These are phyloP conservation scores for Pristionchus entomophagus DNA, from an alignment of 2,888 invertebrate genomes.

Conservation along the genomic window DNA sequence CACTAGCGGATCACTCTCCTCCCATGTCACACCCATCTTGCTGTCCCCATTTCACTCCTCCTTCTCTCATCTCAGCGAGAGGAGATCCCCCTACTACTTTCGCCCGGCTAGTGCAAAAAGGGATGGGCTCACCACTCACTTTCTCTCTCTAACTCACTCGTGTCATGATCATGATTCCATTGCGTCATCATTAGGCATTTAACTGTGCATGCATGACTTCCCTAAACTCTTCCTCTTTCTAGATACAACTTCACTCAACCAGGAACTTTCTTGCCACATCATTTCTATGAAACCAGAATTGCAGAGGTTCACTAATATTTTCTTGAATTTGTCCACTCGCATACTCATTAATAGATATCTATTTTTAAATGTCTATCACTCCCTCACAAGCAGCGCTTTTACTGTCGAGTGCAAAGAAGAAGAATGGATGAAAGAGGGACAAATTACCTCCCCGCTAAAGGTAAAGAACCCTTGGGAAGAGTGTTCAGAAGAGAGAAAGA, in stretches of 20 bases:
- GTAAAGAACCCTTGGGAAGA: neutral
- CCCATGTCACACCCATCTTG: neutral
- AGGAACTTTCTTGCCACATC: no score
- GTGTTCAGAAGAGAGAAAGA: neutral
- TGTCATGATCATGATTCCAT: neutral
- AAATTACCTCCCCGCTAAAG: neutral
- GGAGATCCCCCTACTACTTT: slow-evolving; percentile 24
- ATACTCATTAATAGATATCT: no score
- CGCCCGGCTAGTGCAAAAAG: slow-evolving; percentile 16
- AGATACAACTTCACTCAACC: no score
- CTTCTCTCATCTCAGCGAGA: neutral
- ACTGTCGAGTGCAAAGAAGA: no score
- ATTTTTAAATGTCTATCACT: no score
- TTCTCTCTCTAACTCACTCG: neutral
- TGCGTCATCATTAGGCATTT: no score
- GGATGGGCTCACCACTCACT: slow-evolving; percentile 2
- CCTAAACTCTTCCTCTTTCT: no score
- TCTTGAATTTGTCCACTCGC: no score
- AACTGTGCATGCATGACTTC: no score
- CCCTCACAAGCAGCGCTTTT: no score
- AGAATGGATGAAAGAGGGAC: neutral
- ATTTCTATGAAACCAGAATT: no score
- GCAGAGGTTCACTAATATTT: no score
- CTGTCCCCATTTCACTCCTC: slow-evolving; percentile 26
- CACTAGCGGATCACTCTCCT: neutral